Percentiles rank a stretch among this genome's conserved stretches.
These are phyloP conservation scores for Champsocephalus esox DNA, from an alignment of 2,797 vertebrate species.

Conservation along the genomic window DNA sequence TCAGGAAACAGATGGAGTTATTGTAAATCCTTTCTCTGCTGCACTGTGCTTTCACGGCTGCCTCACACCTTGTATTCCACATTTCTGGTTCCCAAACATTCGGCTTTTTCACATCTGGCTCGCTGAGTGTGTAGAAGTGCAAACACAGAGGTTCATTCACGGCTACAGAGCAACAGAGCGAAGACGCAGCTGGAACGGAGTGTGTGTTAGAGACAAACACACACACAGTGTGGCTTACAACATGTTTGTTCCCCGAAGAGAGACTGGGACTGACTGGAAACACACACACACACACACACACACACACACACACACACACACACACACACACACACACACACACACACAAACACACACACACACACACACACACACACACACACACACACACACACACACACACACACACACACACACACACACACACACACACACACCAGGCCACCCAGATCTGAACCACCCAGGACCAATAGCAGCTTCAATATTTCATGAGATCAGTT, in stretches of 20 bases:
- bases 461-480: slow-evolving; percentile 59
- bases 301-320: slow-evolving; percentile 3
- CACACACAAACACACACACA: slow-evolving; percentile 22
- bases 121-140: slow-evolving; percentile 44
- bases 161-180: slow-evolving; percentile 21
- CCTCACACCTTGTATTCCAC: slow-evolving; percentile 53
- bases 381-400: slow-evolving; percentile 17
- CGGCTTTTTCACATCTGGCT: slow-evolving; percentile 60
- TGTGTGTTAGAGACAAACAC: slow-evolving; percentile 2
- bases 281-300: slow-evolving; percentile 38
- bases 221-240: slow-evolving; percentile 55
- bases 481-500: slow-evolving; percentile 51
- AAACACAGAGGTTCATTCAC: slow-evolving; percentile 68
- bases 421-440: slow-evolving; percentile 31
- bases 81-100: slow-evolving; percentile 47
- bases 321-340: slow-evolving; percentile 18
- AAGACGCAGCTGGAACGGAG: neutral
- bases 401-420: slow-evolving; percentile 17
- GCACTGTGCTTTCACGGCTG: slow-evolving; percentile 32
- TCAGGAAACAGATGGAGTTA: no score
- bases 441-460: slow-evolving; percentile 77
- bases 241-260: slow-evolving; percentile 76
- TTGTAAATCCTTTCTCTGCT: neutral
- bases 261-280: slow-evolving; percentile 73
- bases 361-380: slow-evolving; percentile 3